These are phyloP conservation scores for Lithosia quadra DNA, from an alignment of 2,888 invertebrate species.

Conservation along the genomic window DNA sequence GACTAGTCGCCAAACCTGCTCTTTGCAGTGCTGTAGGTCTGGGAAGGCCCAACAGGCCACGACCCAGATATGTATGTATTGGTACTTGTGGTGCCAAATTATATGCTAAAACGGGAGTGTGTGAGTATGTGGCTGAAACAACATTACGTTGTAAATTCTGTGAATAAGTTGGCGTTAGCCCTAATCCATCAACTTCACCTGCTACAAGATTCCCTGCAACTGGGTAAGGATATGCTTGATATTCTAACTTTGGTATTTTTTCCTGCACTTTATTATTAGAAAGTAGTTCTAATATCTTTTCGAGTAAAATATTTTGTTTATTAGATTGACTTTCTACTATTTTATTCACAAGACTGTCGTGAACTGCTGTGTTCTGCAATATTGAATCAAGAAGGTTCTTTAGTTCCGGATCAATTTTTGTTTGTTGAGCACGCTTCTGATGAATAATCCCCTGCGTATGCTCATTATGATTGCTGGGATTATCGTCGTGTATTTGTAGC, in stretches of 20 bases:
- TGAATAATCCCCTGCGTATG: conserved; percentile 13
- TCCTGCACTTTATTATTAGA: conserved; percentile 20
- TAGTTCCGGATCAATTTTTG: conserved; percentile 13
- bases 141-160: conserved; percentile 20
- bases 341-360: conserved; percentile 27
- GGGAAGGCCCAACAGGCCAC: conserved; percentile 24
- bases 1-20: conserved; percentile 18
- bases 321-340: conserved; percentile 28
- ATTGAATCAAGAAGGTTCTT: conserved; percentile 27
- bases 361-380: conserved; percentile 20
- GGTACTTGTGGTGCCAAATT: conserved; percentile 2
- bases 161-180: conserved; percentile 15
- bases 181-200: conserved; percentile 14
- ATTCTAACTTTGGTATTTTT: conserved; percentile 8
- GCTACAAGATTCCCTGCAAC: conserved; percentile 15
- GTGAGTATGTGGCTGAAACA: conserved; percentile 25
- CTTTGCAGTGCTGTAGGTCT: conserved; percentile 17
- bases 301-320: conserved; percentile 35
- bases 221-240: background rate
- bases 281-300: conserved; percentile 41
- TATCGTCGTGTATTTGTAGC: background rate
- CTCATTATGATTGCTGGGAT: background rate
- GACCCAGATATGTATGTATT: conserved; percentile 31
- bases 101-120: conserved; percentile 1
- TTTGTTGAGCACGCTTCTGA: conserved; percentile 26